Evolutionary conservation across 2,797 vertebrate genomes (phyloP).

Genomic region (Etheostoma perlongum): DNA sequence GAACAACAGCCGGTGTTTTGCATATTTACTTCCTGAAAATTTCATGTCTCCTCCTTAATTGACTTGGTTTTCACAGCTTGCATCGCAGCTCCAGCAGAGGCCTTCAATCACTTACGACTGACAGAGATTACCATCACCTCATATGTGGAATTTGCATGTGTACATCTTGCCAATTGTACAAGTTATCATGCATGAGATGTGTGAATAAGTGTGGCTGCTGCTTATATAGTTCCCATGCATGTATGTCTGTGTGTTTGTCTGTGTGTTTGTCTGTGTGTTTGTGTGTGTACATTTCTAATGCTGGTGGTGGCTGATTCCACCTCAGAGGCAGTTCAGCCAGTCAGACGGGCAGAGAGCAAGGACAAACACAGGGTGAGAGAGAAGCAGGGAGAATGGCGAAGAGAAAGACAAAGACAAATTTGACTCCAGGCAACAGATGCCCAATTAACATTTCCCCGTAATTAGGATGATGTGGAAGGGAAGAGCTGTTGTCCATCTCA

Average conservation of each 20-base stretch:
- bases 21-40: constrained; percentile 54
- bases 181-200: constrained; percentile 23
- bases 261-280: no score
- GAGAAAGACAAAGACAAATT: constrained; percentile 34
- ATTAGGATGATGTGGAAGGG: constrained; percentile 76
- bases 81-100: constrained; percentile 53
- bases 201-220: constrained; percentile 1
- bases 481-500: constrained; percentile 77
- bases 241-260: no score
- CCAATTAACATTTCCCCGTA: constrained; percentile 82
- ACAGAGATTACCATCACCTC: constrained; percentile 27
- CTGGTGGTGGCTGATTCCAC: constrained; percentile 21
- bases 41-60: constrained; percentile 53
- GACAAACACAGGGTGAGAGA: constrained; percentile 17
- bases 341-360: constrained; percentile 27
- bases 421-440: constrained; percentile 82
- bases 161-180: constrained; percentile 14
- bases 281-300: constrained; percentile 11
- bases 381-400: not conserved
- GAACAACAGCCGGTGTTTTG: constrained; percentile 16
- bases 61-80: constrained; percentile 62
- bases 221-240: constrained; percentile 15
- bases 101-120: constrained; percentile 36
- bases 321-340: constrained; percentile 47
- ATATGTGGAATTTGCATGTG: constrained; percentile 19